Percentiles rank a stretch among this genome's conserved stretches.
Conservation (phyloP, 2,888 invertebrate species). For the Cryptus armator region DNA sequence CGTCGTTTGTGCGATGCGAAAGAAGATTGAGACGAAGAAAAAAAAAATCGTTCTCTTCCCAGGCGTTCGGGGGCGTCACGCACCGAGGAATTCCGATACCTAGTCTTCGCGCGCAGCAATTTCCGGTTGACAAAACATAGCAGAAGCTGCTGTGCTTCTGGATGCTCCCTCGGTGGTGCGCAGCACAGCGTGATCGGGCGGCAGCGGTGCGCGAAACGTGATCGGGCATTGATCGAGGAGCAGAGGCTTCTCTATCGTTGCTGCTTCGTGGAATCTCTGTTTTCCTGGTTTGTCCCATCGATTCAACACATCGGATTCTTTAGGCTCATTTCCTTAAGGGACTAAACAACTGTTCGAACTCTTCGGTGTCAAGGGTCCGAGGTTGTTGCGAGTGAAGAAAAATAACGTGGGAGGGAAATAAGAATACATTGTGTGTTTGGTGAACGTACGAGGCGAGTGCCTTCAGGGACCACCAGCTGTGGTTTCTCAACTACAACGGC, state of each 20-base stretch:
- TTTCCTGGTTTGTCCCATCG: slow-evolving; percentile 51
- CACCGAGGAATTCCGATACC: slow-evolving; percentile 49
- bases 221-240: slow-evolving; percentile 65
- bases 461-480: slow-evolving; percentile 65
- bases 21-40: neutral
- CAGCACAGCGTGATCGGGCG: slow-evolving; percentile 53
- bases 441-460: slow-evolving; percentile 32
- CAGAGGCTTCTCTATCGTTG: slow-evolving; percentile 8
- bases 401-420: neutral
- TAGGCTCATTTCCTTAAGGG: slow-evolving; percentile 30
- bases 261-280: slow-evolving; percentile 42
- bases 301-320: slow-evolving; percentile 22
- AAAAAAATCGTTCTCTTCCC: slow-evolving; percentile 8
- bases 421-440: slow-evolving; percentile 7
- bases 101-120: slow-evolving; percentile 38
- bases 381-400: neutral
- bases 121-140: slow-evolving; percentile 66
- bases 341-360: slow-evolving; percentile 40
- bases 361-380: slow-evolving; percentile 15
- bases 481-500: slow-evolving; percentile 29
- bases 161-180: slow-evolving; percentile 31
- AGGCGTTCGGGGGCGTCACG: slow-evolving; percentile 46
- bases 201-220: slow-evolving; percentile 66
- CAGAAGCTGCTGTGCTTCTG: slow-evolving; percentile 23
- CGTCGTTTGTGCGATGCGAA: neutral